Conservation (phyloP, 2,888 invertebrate species). For the Drosophila meridiana region DNA sequence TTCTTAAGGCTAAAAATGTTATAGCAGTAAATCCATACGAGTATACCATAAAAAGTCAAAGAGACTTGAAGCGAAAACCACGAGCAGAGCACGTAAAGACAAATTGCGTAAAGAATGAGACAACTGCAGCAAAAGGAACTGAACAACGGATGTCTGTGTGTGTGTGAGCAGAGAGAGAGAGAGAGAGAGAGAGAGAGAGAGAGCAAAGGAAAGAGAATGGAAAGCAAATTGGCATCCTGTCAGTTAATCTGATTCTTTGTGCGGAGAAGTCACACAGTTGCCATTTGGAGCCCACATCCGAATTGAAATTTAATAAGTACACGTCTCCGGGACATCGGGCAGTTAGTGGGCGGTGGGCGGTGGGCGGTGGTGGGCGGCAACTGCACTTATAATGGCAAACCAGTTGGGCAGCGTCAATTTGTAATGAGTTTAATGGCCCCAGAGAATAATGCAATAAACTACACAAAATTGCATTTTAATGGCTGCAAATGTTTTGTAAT, state of each 20-base stretch:
- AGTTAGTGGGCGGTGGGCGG: not conserved
- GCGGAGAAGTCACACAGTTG: conserved; percentile 10
- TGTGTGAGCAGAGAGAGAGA: conserved; percentile 8
- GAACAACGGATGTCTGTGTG: conserved; percentile 11
- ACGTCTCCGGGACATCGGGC: conserved; percentile 5
- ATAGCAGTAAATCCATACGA: not conserved
- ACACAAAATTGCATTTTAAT: conserved; percentile 67
- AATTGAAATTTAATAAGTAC: conserved; percentile 67
- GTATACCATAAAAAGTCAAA: not conserved
- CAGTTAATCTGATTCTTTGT: conserved; percentile 23
- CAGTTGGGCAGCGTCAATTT: conserved; percentile 54
- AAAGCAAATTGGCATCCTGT: conserved; percentile 33
- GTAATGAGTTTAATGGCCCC: conserved; percentile 68
- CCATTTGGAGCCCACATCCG: conserved; percentile 51
- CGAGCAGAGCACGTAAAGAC: conserved; percentile 3
- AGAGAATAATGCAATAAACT: conserved; percentile 58
- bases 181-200: conserved; percentile 23
- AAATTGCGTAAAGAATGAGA: conserved; percentile 8
- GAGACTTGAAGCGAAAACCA: not conserved
- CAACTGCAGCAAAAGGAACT: conserved; percentile 13
- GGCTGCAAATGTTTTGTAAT: conserved; percentile 73
- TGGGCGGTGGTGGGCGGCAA: not conserved
- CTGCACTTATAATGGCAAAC: conserved; percentile 25
- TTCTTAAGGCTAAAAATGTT: not conserved
- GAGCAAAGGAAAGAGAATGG: conserved; percentile 20